Percentiles rank a stretch among this genome's conserved stretches.
phyloP scores from a whole-genome alignment of 2,888 invertebrate genomes.

The Bombylius major region DNA sequence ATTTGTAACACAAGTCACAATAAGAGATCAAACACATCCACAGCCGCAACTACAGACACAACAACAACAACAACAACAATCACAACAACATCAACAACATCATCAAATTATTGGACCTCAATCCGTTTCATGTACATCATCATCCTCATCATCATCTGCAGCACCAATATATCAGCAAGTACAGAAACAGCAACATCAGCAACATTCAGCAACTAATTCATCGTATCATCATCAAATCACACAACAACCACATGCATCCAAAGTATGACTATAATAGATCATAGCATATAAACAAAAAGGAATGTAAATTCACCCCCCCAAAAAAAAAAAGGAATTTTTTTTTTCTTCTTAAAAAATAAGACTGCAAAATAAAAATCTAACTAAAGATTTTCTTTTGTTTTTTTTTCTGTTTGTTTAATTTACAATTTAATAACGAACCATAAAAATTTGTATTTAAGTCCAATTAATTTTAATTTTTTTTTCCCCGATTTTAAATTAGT shows the following conservation, averaged over 20 bases:
- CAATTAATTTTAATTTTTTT: too few species aligned
- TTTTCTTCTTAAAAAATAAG: neutral
- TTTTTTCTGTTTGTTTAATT: too few species aligned
- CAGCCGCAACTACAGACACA: conserved; percentile 11
- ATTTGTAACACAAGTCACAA: conserved; percentile 49
- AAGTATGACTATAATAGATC: conserved; percentile 35
- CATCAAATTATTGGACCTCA: neutral
- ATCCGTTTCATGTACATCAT: neutral
- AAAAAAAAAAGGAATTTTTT: neutral
- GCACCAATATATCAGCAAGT: conserved; percentile 5
- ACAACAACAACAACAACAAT: conserved; percentile 23
- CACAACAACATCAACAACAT: conserved; percentile 19
- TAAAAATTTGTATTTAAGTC: too few species aligned
- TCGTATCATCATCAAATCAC: conserved; percentile 22
- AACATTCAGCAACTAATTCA: conserved; percentile 10
- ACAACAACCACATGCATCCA: conserved; percentile 33
- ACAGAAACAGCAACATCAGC: conserved; percentile 18
- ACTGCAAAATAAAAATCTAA: conserved; percentile 1
- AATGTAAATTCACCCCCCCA: neutral
- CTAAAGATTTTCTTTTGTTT: too few species aligned
- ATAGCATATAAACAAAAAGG: neutral
- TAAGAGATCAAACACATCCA: conserved; percentile 37
- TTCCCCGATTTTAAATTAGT: too few species aligned
- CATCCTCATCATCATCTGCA: neutral
- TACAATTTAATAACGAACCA: too few species aligned